Conservation (phyloP, 2,113 vertebrate genomes). For the Brachyhypopomus occidentalis region DNA sequence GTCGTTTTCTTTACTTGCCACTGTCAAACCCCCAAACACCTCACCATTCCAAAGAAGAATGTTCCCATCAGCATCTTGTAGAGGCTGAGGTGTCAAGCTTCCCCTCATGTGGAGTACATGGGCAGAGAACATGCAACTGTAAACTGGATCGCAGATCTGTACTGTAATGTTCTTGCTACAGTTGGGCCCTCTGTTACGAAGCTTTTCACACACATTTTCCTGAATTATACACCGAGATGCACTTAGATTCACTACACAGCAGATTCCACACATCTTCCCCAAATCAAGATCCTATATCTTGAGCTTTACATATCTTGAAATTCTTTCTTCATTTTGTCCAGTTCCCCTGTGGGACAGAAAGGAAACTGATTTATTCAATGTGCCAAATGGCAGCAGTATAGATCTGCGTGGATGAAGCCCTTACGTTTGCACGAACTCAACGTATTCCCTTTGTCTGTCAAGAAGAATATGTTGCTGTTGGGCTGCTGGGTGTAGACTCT, state of each 20-base stretch:
- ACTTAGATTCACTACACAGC: conserved; percentile 77
- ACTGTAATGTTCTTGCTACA: conserved; percentile 72
- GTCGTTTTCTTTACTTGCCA: conserved; percentile 82
- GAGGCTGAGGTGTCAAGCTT: conserved; percentile 81
- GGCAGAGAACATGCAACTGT: conserved; percentile 85
- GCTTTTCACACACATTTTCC: conserved; percentile 62
- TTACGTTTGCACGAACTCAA: conserved; percentile 87
- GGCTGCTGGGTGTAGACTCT: conserved; percentile 91
- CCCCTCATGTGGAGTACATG: conserved; percentile 92
- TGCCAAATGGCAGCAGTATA: not conserved
- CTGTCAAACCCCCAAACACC: conserved; percentile 80
- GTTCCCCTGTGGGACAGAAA: conserved; percentile 70
- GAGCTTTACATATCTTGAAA: conserved; percentile 80
- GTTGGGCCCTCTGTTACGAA: conserved; percentile 83
- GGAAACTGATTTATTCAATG: not conserved
- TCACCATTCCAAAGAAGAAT: conserved; percentile 94
- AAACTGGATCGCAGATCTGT: conserved; percentile 53
- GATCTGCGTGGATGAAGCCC: conserved; percentile 40
- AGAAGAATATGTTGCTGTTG: conserved; percentile 94
- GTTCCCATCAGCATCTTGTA: conserved; percentile 78
- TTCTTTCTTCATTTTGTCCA: conserved; percentile 86
- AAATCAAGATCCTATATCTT: conserved; percentile 22
- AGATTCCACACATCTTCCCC: conserved; percentile 92
- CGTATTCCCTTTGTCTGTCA: conserved; percentile 81
- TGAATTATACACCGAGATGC: conserved; percentile 48